Percentiles rank a stretch among this genome's conserved stretches.
Evolutionary conservation across 2,888 invertebrate species (phyloP).

Genomic region (Deilephila elpenor): DNA sequence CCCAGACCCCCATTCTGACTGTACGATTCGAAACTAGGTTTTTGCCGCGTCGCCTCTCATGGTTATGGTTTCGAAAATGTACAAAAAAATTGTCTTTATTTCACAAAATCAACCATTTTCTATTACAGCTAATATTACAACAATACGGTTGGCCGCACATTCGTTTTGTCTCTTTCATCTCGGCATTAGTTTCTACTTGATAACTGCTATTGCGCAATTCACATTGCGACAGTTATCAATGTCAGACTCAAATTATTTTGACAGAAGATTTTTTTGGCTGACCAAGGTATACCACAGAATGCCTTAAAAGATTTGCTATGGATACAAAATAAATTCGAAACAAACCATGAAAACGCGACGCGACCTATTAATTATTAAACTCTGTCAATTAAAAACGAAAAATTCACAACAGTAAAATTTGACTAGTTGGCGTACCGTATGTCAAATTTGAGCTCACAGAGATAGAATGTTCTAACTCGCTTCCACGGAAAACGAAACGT

Average conservation of each 20-base stretch:
- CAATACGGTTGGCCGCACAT: no score
- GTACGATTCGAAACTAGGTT: background rate
- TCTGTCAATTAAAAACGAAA: constrained; percentile 7
- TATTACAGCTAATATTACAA: background rate
- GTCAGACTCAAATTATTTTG: no score
- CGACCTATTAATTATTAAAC: constrained; percentile 13
- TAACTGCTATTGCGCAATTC: no score
- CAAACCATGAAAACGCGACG: background rate
- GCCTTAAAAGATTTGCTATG: background rate
- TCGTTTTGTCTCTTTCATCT: no score
- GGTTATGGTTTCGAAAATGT: background rate
- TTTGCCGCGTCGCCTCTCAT: constrained; percentile 5
- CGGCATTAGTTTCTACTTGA: no score
- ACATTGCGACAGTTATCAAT: no score
- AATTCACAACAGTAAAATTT: constrained; percentile 24
- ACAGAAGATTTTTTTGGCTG: no score
- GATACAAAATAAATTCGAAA: background rate
- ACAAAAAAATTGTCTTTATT: background rate
- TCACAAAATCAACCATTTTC: background rate
- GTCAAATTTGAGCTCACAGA: constrained; percentile 24
- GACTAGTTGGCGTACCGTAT: constrained; percentile 20
- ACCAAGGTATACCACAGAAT: background rate
- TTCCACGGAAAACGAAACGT: constrained; percentile 7
- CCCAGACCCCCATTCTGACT: background rate
- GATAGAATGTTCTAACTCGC: constrained; percentile 3